phyloP scores from a whole-genome alignment of 92 coral and sea anemone genomes.

The Phenganax marumi region DNA sequence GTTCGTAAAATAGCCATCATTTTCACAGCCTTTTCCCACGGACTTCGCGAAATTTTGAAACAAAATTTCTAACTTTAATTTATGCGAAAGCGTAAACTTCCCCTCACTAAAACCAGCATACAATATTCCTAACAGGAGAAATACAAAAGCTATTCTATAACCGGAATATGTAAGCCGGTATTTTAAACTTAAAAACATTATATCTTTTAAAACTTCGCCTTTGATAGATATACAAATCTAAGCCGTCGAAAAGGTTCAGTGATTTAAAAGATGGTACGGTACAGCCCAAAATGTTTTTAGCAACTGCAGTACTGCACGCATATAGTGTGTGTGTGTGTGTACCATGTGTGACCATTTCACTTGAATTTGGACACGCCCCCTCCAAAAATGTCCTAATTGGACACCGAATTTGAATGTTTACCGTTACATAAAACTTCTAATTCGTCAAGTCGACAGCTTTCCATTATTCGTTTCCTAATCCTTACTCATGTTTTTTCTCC shows the following conservation, averaged over 20 bases:
- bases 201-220: not conserved
- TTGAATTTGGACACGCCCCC: too few relatives aligned
- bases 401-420: too few relatives aligned
- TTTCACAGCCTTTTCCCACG: constrained; percentile 40
- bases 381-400: too few relatives aligned
- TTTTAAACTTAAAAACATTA: constrained; percentile 18
- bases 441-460: too few relatives aligned
- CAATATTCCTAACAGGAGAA: not conserved
- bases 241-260: constrained; percentile 5
- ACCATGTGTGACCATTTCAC: too few relatives aligned
- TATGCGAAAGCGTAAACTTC: not conserved
- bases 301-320: too few relatives aligned
- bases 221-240: not conserved
- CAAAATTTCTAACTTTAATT: constrained; percentile 25
- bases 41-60: constrained; percentile 29
- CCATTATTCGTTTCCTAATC: too few relatives aligned
- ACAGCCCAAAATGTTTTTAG: too few relatives aligned
- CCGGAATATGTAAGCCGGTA: not conserved
- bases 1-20: constrained; percentile 92
- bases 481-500: too few relatives aligned
- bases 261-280: not conserved
- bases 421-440: too few relatives aligned
- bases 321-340: too few relatives aligned
- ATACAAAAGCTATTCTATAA: constrained; percentile 20
- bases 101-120: not conserved